Percentiles rank a stretch among this genome's conserved stretches.
phyloP scores from a whole-genome alignment of 2,113 vertebrate genomes.

The Podarcis cretensis region DNA sequence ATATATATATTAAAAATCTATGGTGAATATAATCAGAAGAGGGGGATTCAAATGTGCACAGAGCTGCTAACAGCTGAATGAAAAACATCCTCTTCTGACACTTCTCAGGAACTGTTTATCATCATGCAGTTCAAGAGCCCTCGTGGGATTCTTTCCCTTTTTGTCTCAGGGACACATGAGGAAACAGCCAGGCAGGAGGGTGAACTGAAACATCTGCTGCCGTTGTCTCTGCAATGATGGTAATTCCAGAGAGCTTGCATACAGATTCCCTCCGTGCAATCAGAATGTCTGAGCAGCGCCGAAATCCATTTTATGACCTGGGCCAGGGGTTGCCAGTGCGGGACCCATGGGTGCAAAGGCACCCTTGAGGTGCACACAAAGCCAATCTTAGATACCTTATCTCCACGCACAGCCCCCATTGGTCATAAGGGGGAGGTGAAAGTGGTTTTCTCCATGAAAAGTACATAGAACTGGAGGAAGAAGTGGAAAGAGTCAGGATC shows the following conservation, averaged over 20 bases:
- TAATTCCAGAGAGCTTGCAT: not conserved
- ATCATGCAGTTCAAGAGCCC: not conserved
- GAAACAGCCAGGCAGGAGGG: not conserved
- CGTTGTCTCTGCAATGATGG: not conserved
- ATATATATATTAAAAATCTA: too few species aligned
- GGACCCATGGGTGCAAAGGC: too few species aligned
- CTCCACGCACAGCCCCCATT: too few species aligned
- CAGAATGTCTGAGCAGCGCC: not conserved
- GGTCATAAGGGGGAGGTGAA: too few species aligned
- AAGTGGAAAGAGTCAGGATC: too few species aligned
- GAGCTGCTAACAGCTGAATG: not conserved
- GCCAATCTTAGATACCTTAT: too few species aligned
- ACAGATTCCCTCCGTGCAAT: not conserved
- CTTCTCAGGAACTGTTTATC: slow-evolving; percentile 12
- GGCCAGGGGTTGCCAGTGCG: too few species aligned
- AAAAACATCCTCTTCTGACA: not conserved
- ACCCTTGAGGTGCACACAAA: too few species aligned
- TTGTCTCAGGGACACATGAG: slow-evolving; percentile 17
- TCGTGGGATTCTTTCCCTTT: slow-evolving; percentile 6
- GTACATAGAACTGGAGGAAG: too few species aligned
- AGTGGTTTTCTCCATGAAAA: too few species aligned
- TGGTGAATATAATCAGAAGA: not conserved
- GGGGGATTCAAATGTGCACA: not conserved
- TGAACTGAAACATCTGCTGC: not conserved
- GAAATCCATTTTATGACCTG: slow-evolving; percentile 11